Conservation (phyloP, 2,113 vertebrate genomes). For the Cygnus atratus region DNA sequence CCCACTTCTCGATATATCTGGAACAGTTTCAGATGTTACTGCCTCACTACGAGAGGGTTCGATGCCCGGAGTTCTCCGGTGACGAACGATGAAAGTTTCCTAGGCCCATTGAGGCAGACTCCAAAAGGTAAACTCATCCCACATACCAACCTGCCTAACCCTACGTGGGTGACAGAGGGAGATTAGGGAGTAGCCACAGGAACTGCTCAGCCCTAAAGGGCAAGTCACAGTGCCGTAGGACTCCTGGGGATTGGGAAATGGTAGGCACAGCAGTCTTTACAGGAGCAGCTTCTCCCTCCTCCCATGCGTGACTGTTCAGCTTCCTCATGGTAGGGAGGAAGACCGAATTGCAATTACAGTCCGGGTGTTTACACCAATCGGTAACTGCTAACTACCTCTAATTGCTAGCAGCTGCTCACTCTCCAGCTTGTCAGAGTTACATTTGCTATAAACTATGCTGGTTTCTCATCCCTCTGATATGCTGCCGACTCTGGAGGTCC, state of each 20-base stretch:
- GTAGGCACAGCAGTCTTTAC: not conserved
- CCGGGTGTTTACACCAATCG: not conserved
- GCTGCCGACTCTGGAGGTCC: not conserved
- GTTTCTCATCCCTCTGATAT: not conserved
- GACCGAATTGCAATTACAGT: not conserved
- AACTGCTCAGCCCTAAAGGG: not conserved
- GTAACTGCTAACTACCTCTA: not conserved
- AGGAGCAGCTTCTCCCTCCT: not conserved
- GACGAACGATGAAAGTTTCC: not conserved
- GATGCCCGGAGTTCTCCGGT: not conserved
- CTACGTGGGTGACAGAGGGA: not conserved
- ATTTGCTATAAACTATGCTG: not conserved
- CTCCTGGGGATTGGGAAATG: not conserved
- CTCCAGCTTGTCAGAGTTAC: not conserved
- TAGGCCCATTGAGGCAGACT: not conserved
- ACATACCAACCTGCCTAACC: not conserved
- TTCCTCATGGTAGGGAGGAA: not conserved
- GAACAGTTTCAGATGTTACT: not conserved
- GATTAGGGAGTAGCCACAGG: not conserved
- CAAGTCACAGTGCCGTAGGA: not conserved
- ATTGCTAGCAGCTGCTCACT: not conserved
- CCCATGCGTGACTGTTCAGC: not conserved
- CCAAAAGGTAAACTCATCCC: slow-evolving; percentile 5
- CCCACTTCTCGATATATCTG: slow-evolving; percentile 26
- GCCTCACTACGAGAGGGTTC: not conserved